These are phyloP conservation scores for Myiotriccus ornatus DNA, from an alignment of 2,797 vertebrate genomes.

Conservation along the genomic window DNA sequence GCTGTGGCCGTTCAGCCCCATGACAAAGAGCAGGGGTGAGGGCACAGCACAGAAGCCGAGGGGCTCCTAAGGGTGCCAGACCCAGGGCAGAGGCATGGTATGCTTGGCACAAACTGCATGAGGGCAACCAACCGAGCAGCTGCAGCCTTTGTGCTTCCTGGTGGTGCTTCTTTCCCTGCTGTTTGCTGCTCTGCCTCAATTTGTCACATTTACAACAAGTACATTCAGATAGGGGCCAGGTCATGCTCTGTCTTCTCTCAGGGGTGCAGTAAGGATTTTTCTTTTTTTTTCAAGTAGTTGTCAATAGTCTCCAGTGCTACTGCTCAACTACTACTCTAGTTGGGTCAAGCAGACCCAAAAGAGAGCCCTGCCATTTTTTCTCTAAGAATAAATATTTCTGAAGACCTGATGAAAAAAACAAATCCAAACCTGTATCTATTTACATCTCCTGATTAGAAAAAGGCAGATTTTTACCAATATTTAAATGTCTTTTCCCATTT, in stretches of 20 bases:
- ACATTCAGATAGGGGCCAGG: neutral
- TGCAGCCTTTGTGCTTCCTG: neutral
- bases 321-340: neutral
- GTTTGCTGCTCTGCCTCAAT: neutral
- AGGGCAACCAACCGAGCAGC: neutral
- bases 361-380: neutral
- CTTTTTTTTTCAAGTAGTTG: neutral
- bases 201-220: neutral
- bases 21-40: neutral
- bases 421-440: neutral
- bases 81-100: fast-evolving
- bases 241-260: neutral
- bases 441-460: neutral
- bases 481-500: neutral
- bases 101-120: fast-evolving
- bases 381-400: neutral
- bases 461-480: neutral
- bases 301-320: neutral
- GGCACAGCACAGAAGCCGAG: fast-evolving
- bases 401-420: neutral
- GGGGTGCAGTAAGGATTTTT: neutral
- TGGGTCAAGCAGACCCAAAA: neutral
- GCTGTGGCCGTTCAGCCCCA: fast-evolving
- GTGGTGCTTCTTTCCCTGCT: neutral
- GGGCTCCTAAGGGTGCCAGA: neutral